Evolutionary conservation across 1,140 invertebrate genomes (phyloP).

Genomic region (Antheraea mylitta): DNA sequence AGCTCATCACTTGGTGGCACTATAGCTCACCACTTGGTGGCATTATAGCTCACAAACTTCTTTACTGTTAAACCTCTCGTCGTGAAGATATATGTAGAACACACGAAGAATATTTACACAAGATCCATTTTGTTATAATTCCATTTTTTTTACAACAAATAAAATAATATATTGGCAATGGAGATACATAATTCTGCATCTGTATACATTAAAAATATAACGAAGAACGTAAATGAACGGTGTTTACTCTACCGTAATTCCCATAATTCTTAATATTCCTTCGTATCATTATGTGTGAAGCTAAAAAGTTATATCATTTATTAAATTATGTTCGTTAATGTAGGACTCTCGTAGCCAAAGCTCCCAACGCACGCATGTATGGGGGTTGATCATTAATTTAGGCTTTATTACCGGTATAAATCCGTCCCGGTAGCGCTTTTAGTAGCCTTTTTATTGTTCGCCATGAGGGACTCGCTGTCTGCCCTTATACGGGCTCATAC

Average conservation of each 20-base stretch:
- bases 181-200: no score
- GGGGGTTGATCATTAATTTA: conserved; percentile 30
- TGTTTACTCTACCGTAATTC: not conserved
- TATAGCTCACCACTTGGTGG: no score
- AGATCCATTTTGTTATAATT: no score
- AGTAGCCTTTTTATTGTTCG: conserved; percentile 30
- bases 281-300: not conserved
- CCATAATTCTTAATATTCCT: not conserved
- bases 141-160: no score
- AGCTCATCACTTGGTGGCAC: no score
- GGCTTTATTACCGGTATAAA: conserved; percentile 35
- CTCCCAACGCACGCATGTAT: conserved; percentile 14
- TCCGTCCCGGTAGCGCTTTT: conserved; percentile 31
- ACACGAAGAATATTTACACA: no score
- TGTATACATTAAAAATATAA: no score
- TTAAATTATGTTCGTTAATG: conserved; percentile 6
- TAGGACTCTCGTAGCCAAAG: not conserved
- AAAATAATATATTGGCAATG: no score
- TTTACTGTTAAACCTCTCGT: no score
- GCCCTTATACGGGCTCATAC: conserved; percentile 6
- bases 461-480: conserved; percentile 24
- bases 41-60: no score
- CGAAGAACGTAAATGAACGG: no score
- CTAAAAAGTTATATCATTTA: not conserved
- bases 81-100: no score